Evolutionary conservation across 2,113 vertebrate species (phyloP).

Genomic region (Ochotona curzoniae): DNA sequence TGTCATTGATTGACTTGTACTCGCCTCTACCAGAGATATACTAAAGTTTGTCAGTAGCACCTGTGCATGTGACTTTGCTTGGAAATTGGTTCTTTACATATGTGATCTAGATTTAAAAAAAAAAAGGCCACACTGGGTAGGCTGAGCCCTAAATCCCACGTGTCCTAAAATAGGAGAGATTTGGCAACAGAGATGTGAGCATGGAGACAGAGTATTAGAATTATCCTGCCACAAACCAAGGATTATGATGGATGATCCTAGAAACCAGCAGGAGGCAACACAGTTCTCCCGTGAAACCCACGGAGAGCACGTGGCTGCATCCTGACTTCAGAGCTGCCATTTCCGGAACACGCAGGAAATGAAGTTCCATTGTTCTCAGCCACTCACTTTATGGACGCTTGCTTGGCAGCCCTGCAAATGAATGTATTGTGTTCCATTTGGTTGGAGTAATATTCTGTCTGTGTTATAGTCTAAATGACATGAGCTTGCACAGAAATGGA

Average conservation of each 20-base stretch:
- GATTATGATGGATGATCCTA: neutral
- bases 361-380: neutral
- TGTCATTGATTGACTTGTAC: neutral
- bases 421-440: neutral
- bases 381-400: neutral
- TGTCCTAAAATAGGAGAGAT: neutral
- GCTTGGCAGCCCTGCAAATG: neutral
- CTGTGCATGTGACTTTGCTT: neutral
- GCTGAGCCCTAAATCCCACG: neutral
- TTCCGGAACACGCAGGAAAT: neutral
- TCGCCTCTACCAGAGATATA: neutral
- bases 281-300: neutral
- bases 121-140: neutral
- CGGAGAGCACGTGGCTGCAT: neutral
- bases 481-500: neutral
- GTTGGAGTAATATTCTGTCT: neutral
- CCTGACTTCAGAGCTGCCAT: neutral
- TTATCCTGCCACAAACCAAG: neutral
- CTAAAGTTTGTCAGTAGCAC: neutral
- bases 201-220: neutral
- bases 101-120: neutral
- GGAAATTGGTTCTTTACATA: neutral
- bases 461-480: neutral
- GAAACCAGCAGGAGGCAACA: neutral
- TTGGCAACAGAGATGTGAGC: neutral